Percentiles rank a stretch among this genome's conserved stretches.
Evolutionary conservation across 2,888 invertebrate genomes (phyloP).

Genomic region (Temnothorax rugatulus): DNA sequence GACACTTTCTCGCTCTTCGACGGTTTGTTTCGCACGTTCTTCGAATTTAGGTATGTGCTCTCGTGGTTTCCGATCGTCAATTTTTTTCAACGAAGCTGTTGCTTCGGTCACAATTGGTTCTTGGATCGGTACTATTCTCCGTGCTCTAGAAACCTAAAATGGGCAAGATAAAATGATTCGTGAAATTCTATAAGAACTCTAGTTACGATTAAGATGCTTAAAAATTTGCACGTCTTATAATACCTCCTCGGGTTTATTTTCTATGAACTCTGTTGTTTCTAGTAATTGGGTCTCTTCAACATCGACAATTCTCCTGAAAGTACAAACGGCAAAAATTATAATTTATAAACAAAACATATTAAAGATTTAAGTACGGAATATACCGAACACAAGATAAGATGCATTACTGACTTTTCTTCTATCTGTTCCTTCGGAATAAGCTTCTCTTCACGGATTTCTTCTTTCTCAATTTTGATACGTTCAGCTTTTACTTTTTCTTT

Average conservation of each 20-base stretch:
- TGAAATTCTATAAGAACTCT: background rate
- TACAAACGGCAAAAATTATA: conserved; percentile 31
- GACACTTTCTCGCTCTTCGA: conserved; percentile 87
- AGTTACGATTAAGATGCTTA: background rate
- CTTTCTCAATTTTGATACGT: conserved; percentile 87
- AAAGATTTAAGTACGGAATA: background rate
- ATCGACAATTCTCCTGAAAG: conserved; percentile 86
- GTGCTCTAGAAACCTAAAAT: conserved; percentile 85
- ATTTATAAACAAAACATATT: conserved; percentile 18
- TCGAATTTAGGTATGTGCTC: conserved; percentile 84
- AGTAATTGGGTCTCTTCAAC: conserved; percentile 88
- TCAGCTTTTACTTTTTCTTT: conserved; percentile 86
- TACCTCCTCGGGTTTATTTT: conserved; percentile 84
- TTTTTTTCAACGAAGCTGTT: conserved; percentile 89
- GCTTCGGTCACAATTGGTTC: conserved; percentile 89
- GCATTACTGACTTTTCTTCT: conserved; percentile 81
- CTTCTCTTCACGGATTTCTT: conserved; percentile 81
- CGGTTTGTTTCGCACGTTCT: conserved; percentile 87
- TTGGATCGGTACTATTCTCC: conserved; percentile 88
- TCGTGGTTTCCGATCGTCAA: conserved; percentile 87
- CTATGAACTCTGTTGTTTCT: conserved; percentile 88
- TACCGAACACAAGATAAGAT: background rate
- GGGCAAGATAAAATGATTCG: background rate
- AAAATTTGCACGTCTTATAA: conserved; percentile 25
- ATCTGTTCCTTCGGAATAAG: conserved; percentile 78